These are phyloP conservation scores for Malurus melanocephalus DNA, from an alignment of 2,113 vertebrate genomes.

Conservation along the genomic window DNA sequence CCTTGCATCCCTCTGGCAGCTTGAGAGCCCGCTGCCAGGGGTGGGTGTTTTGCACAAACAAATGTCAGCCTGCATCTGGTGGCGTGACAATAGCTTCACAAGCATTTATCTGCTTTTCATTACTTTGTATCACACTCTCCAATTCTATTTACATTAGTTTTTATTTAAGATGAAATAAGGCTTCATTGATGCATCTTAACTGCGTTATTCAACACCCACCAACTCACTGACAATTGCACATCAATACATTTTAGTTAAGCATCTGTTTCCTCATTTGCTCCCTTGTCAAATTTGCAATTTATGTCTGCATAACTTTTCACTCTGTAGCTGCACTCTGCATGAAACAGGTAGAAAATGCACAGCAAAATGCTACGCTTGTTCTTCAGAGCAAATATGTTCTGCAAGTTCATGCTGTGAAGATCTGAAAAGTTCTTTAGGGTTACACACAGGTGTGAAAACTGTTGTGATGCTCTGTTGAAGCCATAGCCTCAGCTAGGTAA, in stretches of 20 bases:
- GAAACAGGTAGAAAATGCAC: slow-evolving; percentile 70
- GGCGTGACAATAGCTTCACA: not conserved
- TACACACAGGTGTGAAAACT: slow-evolving; percentile 66
- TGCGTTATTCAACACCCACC: slow-evolving; percentile 35
- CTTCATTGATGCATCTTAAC: slow-evolving; percentile 31
- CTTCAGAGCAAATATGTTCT: slow-evolving; percentile 65
- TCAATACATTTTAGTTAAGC: slow-evolving; percentile 54
- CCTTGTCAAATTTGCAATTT: slow-evolving; percentile 74
- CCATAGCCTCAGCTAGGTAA: slow-evolving; percentile 47
- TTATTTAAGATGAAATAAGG: not conserved
- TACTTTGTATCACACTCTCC: slow-evolving; percentile 7
- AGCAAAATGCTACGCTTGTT: slow-evolving; percentile 50
- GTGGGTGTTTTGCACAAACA: not conserved
- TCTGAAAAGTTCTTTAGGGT: slow-evolving; percentile 59
- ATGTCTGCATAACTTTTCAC: slow-evolving; percentile 81
- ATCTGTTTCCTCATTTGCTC: slow-evolving; percentile 70
- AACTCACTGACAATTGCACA: slow-evolving; percentile 59
- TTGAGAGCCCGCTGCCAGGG: not conserved
- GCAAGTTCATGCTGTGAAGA: slow-evolving; percentile 74
- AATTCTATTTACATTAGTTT: slow-evolving; percentile 24
- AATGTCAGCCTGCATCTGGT: not conserved
- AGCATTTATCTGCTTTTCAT: not conserved
- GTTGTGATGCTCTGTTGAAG: slow-evolving; percentile 45
- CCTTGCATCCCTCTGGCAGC: not conserved
- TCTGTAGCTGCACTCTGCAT: slow-evolving; percentile 57